These are phyloP conservation scores for Eupleurogrammus muticus DNA, from an alignment of 2,797 vertebrate species.

Conservation along the genomic window DNA sequence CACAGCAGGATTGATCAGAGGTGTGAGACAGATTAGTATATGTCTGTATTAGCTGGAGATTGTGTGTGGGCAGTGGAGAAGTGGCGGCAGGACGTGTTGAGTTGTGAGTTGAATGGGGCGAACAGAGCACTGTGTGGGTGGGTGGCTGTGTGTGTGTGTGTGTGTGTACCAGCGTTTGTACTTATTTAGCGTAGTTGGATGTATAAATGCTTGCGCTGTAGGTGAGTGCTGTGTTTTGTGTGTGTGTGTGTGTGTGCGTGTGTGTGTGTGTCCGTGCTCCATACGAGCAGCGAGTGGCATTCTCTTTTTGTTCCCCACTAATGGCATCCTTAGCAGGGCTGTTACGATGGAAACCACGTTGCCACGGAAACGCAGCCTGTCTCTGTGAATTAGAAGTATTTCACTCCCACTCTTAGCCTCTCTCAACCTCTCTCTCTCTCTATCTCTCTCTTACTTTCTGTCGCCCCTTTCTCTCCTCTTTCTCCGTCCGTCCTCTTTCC, in stretches of 20 bases:
- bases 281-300: slow-evolving; percentile 71
- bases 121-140: slow-evolving; percentile 49
- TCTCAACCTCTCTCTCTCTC: slow-evolving; percentile 59
- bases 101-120: slow-evolving; percentile 51
- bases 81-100: slow-evolving; percentile 60
- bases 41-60: slow-evolving; percentile 52
- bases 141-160: slow-evolving; percentile 21
- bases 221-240: slow-evolving; percentile 40
- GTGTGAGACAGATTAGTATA: slow-evolving; percentile 64
- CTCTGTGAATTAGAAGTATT: slow-evolving; percentile 92
- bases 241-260: slow-evolving; percentile 26
- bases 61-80: slow-evolving; percentile 71
- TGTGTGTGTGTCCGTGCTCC: slow-evolving; percentile 20
- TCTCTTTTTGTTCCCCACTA: slow-evolving; percentile 80
- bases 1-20: slow-evolving; percentile 50
- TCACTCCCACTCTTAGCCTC: slow-evolving; percentile 69
- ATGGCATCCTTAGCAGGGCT: slow-evolving; percentile 85
- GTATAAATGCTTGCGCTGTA: slow-evolving; percentile 45
- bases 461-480: slow-evolving; percentile 5
- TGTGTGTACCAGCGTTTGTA: slow-evolving; percentile 21
- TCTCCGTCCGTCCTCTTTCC: slow-evolving; percentile 24
- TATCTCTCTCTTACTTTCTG: slow-evolving; percentile 33
- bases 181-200: slow-evolving; percentile 38
- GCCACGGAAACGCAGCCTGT: slow-evolving; percentile 91
- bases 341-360: slow-evolving; percentile 89